Evolutionary conservation across 2,888 invertebrate genomes (phyloP).

Genomic region (Dioctria rufipes): DNA sequence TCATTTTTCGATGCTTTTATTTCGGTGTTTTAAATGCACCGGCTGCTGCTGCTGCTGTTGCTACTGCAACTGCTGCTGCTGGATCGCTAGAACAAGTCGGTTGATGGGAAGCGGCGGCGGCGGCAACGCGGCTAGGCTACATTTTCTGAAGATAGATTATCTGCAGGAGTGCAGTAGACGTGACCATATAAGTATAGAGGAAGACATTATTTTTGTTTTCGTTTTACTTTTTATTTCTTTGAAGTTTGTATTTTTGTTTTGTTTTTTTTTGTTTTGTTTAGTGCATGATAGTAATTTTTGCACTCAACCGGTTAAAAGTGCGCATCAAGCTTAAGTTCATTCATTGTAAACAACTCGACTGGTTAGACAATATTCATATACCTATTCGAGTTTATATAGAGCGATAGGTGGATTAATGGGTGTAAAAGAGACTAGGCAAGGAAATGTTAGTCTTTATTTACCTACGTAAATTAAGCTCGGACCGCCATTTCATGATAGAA

Average conservation of each 20-base stretch:
- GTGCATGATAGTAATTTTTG: constrained; percentile 3
- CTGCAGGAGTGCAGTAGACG: not conserved
- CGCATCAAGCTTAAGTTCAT: not conserved
- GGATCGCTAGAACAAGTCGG: not conserved
- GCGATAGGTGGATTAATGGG: too few relatives aligned
- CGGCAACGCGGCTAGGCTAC: not conserved
- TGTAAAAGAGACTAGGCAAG: too few relatives aligned
- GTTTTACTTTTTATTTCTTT: constrained; percentile 39
- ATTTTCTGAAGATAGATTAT: not conserved
- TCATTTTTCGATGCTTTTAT: constrained; percentile 31
- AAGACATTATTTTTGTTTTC: constrained; percentile 36
- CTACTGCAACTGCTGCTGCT: not conserved
- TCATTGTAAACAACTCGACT: constrained; percentile 11
- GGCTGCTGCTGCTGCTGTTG: not conserved
- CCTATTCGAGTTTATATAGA: too few relatives aligned
- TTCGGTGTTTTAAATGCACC: constrained; percentile 16
- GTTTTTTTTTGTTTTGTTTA: not conserved
- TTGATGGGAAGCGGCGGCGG: not conserved
- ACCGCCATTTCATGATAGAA: too few relatives aligned
- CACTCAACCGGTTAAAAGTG: constrained; percentile 16
- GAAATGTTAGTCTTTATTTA: too few relatives aligned
- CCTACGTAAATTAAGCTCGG: too few relatives aligned
- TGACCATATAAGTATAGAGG: not conserved
- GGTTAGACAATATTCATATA: too few relatives aligned
- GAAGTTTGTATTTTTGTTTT: too few relatives aligned